Base-by-base conservation (phyloP, 2,797 vertebrate species). In the Hydrolagus colliei region DNA sequence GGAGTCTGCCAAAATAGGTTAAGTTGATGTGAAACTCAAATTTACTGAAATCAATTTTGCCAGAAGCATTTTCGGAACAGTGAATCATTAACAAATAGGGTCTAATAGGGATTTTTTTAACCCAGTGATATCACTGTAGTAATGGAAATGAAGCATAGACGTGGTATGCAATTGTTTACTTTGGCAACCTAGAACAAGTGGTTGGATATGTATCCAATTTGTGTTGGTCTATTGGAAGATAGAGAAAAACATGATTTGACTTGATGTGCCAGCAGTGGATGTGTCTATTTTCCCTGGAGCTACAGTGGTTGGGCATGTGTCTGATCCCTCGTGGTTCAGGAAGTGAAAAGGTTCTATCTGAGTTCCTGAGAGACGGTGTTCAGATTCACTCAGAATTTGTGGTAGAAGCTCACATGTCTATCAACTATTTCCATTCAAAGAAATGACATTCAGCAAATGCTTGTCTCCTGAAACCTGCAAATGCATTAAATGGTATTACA, bases 261-360 rank as follows among this genome's bases (percentile, higher is more conserved):
- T 68, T 82, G 79, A 80, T 65, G 68, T 14, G 62, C 68, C 68
- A 22, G 4, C 35, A 82, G 67, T n/a, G 68, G 63, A 82, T 82
- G 79, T 68, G 27, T 62, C 79, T 35, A 8, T 82, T 82, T 82
- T 82, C 9, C 16, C 27, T 82, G 27, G 63, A 68, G 63, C 41
- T 18, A 27, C 20, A 62, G 27, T 41, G 32, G 79, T 82, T 52
- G 63, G 11, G 32, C 41, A 67, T 35, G 63, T 82, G 12, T 73
- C 9, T 73, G 72, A 32, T 13, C 10, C 27, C 16, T 80, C 8
- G 13, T 16, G 61, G 27, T 3, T 52, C 41, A 65, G 12, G 65
- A 27, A 67, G 77, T 11, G 9, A 16, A 2, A 68, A 1, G 27
- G 16, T 35, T 16, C 27, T 18, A 67, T 68, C 41, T 68, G 14